Conservation (phyloP, 64 coral and sea anemone genomes). For the Actinia equina region DNA sequence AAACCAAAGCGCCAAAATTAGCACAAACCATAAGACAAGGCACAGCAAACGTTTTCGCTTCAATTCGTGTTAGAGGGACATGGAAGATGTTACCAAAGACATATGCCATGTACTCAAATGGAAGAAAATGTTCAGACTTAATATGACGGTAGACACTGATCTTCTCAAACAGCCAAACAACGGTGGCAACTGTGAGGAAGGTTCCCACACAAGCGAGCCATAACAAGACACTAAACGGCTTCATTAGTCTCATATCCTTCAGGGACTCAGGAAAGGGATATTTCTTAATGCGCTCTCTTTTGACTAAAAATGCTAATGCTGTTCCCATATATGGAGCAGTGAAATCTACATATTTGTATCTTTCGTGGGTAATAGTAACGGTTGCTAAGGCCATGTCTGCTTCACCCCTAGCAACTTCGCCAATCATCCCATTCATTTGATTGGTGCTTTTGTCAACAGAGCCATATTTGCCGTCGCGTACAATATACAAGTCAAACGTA, state of each 20-base stretch:
- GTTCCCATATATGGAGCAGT: constrained; percentile 66
- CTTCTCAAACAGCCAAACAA: constrained; percentile 69
- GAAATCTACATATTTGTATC: constrained; percentile 61
- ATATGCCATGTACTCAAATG: constrained; percentile 85
- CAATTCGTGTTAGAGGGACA: constrained; percentile 68
- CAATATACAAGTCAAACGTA: constrained; percentile 75
- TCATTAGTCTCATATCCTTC: constrained; percentile 80
- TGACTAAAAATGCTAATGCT: constrained; percentile 56
- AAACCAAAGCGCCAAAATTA: constrained; percentile 73
- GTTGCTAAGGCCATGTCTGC: constrained; percentile 79
- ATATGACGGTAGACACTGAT: constrained; percentile 12
- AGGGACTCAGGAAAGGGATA: constrained; percentile 62
- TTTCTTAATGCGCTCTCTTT: constrained; percentile 44
- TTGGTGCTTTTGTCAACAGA: constrained; percentile 49
- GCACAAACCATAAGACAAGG: constrained; percentile 71
- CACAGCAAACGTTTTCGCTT: constrained; percentile 66
- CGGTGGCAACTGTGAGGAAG: constrained; percentile 42
- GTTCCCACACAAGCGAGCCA: constrained; percentile 67
- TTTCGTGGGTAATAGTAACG: constrained; percentile 66
- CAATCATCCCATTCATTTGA: constrained; percentile 78
- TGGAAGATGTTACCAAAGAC: constrained; percentile 91
- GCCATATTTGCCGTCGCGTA: constrained; percentile 80
- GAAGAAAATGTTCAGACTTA: constrained; percentile 55
- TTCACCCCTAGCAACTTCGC: constrained; percentile 55
- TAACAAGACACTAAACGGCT: constrained; percentile 62